phyloP scores from a whole-genome alignment of 2,888 invertebrate genomes.

The Euclidia mi region DNA sequence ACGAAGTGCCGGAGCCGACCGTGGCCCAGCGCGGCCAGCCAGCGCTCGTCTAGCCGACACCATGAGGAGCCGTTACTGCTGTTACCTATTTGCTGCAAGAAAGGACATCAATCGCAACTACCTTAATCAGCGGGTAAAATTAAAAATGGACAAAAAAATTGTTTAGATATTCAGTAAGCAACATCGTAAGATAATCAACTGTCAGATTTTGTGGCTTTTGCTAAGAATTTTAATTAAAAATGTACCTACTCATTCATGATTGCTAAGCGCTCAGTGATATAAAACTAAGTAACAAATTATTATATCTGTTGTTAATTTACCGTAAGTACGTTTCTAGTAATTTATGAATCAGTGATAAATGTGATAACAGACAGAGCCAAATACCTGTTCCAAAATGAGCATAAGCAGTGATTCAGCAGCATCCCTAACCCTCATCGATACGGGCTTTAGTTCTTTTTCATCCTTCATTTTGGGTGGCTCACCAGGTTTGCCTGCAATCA shows the following conservation, averaged over 20 bases:
- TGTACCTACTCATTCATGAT: too few species aligned
- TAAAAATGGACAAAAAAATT: too few species aligned
- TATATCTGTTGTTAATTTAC: too few species aligned
- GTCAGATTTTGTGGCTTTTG: too few species aligned
- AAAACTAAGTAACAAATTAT: too few species aligned
- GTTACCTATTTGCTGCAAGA: conserved; percentile 92
- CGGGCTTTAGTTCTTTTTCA: conserved; percentile 98
- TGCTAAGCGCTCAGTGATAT: too few species aligned
- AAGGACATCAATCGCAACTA: background rate
- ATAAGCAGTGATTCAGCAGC: conserved; percentile 98
- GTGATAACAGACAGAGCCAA: background rate
- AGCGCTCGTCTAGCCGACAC: conserved; percentile 96
- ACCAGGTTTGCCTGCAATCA: conserved; percentile 92
- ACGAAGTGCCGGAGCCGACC: conserved; percentile 93
- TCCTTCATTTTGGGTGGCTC: conserved; percentile 98
- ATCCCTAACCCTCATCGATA: conserved; percentile 99
- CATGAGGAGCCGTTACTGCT: conserved; percentile 94
- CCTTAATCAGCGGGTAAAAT: too few species aligned
- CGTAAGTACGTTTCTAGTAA: too few species aligned
- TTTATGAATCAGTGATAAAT: too few species aligned
- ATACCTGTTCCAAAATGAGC: conserved; percentile 96
- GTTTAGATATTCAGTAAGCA: too few species aligned
- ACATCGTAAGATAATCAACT: too few species aligned
- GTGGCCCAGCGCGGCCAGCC: conserved; percentile 92
- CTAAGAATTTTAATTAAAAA: too few species aligned